A percentile compares a stretch with the other conserved stretches of the same genome.
Evolutionary conservation across 2,888 invertebrate species (phyloP).

Genomic region (Drosophila mayaguana): DNA sequence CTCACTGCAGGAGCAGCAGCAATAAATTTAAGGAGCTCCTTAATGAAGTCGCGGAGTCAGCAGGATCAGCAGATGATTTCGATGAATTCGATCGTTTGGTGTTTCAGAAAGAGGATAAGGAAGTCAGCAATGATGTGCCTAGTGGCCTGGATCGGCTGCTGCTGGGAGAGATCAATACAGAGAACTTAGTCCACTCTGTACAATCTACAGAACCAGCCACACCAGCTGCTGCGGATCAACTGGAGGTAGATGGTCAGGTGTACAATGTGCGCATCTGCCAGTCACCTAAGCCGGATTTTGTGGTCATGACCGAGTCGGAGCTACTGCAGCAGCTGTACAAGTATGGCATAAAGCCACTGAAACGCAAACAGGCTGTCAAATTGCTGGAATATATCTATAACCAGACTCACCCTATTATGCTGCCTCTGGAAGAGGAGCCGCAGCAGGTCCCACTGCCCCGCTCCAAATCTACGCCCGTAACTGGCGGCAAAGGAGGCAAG

Average conservation of each 20-base stretch:
- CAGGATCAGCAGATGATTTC: constrained; percentile 54
- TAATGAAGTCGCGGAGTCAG: constrained; percentile 13
- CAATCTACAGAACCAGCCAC: neutral
- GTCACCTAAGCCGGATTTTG: constrained; percentile 87
- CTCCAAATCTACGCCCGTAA: constrained; percentile 66
- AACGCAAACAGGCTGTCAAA: constrained; percentile 88
- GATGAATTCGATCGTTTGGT: constrained; percentile 83
- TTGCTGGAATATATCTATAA: constrained; percentile 89
- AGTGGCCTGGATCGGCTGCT: constrained; percentile 78
- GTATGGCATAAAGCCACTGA: constrained; percentile 89
- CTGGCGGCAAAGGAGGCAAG: neutral
- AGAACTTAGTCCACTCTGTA: constrained; percentile 7
- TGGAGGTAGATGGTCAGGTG: constrained; percentile 77
- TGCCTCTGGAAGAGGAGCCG: constrained; percentile 47
- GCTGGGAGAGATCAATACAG: constrained; percentile 68
- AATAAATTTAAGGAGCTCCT: constrained; percentile 72
- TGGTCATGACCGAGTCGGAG: constrained; percentile 87
- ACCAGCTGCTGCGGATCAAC: constrained; percentile 32
- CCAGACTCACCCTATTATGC: constrained; percentile 88
- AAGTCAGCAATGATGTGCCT: constrained; percentile 51
- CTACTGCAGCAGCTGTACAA: constrained; percentile 87
- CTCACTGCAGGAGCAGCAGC: constrained; percentile 56
- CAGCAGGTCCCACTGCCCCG: constrained; percentile 24
- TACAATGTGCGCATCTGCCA: constrained; percentile 86
- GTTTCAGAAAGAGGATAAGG: constrained; percentile 30